Evolutionary conservation across 53 echinoderm and acorn worm species (phyloP), one percentile per base, ranked within the genome.

Genomic region (Patiria pectinifera): DNA sequence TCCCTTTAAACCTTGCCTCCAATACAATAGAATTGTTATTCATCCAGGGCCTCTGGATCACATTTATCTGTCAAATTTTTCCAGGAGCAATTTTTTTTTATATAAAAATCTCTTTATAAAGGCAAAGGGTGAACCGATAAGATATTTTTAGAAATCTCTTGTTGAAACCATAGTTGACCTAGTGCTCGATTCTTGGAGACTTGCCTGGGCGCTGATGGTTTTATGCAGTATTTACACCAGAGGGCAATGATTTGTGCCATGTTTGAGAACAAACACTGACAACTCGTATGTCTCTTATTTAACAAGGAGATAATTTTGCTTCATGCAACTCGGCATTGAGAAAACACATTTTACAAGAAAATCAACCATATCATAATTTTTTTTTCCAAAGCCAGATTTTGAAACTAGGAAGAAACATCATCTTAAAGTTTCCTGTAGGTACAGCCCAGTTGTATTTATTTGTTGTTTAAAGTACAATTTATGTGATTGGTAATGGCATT

Each of bases 141-240:
- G 48, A 45, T 78, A 78, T 78, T 78, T 78, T 78, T 78, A 47
- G 79, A 44, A 78, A 78, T 15, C 24, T 78, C 47, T 78, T 78
- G 47, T 12, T 15, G 46, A 0, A 9, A 26, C 26, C 35, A 7
- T 6, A 11, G 13, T 15, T 11, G 14, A 78, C 79, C 45, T 78
- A 47, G 45, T 78, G 14, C 79, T 74, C 9, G 74, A 78, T 45
- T 78, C 47, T 47, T 78, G 79, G 74, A 74, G 74, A 74, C 24
- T 16, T 74, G 35, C 79, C 79, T 0, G 13, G 15, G 14, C 15
- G 79, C 10, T 78, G 79, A 78, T 78, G 26, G 46, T 47, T 78
- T 78, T 78, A 45, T 78, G 46, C 12, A 78, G 10, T 78, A 45
- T 45, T 45, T 45, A 13, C 11, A 43, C 47, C 6, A 23, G 47